phyloP scores from a whole-genome alignment of 2,113 vertebrate species.

The Semnornis frantzii region DNA sequence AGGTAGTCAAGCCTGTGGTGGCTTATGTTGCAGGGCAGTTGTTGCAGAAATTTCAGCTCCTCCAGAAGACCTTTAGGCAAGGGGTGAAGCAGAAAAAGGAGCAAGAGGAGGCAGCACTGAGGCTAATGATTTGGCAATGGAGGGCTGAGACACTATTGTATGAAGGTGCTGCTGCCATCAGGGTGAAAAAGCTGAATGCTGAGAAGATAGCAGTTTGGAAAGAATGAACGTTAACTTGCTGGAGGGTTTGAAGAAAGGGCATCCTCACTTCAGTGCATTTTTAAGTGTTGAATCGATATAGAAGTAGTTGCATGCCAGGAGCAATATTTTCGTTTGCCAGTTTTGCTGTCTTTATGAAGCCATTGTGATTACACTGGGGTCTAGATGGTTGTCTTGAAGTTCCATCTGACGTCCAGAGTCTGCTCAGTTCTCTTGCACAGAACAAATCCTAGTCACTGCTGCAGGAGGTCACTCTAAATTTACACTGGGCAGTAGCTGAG shows the following conservation, averaged over 20 bases:
- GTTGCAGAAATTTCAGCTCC: not conserved
- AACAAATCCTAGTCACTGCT: not conserved
- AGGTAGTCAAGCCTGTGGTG: not conserved
- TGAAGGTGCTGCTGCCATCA: not conserved
- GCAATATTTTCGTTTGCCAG: not conserved
- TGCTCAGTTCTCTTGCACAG: not conserved
- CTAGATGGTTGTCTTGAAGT: not conserved
- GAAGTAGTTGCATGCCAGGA: not conserved
- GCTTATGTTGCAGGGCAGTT: not conserved
- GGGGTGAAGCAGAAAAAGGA: not conserved
- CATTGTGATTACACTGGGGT: not conserved
- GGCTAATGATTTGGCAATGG: not conserved
- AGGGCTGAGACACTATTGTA: not conserved
- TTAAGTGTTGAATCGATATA: conserved; percentile 23
- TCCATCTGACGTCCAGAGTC: not conserved
- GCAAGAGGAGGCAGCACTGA: not conserved
- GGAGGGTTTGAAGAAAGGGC: not conserved
- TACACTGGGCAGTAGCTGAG: not conserved
- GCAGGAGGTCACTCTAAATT: not conserved
- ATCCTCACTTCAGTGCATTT: not conserved
- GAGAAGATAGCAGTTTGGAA: conserved; percentile 10
- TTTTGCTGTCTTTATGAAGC: not conserved
- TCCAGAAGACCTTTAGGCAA: not conserved
- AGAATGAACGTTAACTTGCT: conserved; percentile 1
- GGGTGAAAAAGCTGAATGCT: not conserved